Percentiles rank a stretch among this genome's conserved stretches.
Conservation (phyloP, 2,113 vertebrate genomes). For the Periophthalmodon schlosseri region DNA sequence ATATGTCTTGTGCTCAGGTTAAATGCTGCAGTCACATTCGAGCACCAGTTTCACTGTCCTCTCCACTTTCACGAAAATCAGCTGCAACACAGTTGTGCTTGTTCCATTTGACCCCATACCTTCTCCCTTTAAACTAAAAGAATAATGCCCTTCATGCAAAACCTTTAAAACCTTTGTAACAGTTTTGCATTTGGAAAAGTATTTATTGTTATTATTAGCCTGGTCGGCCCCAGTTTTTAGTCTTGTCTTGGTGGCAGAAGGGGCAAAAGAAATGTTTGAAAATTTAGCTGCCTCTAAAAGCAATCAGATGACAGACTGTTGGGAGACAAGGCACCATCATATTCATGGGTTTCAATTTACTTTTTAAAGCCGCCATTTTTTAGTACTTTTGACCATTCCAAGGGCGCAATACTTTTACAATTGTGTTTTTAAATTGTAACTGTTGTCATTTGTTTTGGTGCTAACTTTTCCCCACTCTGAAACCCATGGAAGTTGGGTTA, state of each 20-base stretch:
- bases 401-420: too few relatives aligned
- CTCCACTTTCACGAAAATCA: constrained; percentile 28
- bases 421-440: too few relatives aligned
- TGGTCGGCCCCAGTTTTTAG: background rate
- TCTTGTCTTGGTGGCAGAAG: background rate
- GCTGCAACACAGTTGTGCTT: constrained; percentile 39
- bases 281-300: constrained; percentile 2
- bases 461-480: background rate
- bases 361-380: background rate
- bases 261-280: background rate
- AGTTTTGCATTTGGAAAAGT: constrained; percentile 27
- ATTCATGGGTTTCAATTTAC: background rate
- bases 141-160: constrained; percentile 72
- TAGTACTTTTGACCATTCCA: background rate
- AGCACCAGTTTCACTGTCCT: constrained; percentile 19
- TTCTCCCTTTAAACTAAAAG: constrained; percentile 48
- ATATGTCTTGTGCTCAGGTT: constrained; percentile 35
- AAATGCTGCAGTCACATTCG: constrained; percentile 30
- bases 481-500: background rate
- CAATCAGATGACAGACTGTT: background rate
- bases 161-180: constrained; percentile 42
- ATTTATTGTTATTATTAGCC: background rate
- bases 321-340: background rate
- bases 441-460: background rate
- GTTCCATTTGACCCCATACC: constrained; percentile 51